Evolutionary conservation across 2,888 invertebrate genomes (phyloP).

Genomic region (Cecidostiba fungosa): DNA sequence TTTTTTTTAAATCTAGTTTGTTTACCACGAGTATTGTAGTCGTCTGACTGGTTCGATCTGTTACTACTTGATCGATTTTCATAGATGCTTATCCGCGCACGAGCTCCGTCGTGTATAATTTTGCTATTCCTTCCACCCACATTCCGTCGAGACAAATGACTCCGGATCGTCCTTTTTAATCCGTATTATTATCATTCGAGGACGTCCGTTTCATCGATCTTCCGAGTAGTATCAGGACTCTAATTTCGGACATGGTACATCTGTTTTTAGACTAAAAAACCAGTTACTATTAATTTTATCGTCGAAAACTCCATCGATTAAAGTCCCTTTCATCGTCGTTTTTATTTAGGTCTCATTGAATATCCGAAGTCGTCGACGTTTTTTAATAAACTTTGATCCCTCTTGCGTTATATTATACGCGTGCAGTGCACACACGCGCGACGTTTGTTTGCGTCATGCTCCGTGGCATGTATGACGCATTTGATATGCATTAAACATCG

Average conservation of each 20-base stretch:
- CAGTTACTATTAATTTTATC: too few relatives aligned
- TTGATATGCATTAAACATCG: constrained; percentile 22
- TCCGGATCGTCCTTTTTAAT: neutral
- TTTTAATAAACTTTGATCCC: neutral
- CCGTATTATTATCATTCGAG: neutral
- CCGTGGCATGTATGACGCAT: neutral
- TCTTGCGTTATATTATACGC: neutral
- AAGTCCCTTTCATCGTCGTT: neutral
- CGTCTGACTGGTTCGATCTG: constrained; percentile 28
- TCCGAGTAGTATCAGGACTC: too few relatives aligned
- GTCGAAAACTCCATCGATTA: neutral
- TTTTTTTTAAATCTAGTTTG: neutral
- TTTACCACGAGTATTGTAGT: neutral
- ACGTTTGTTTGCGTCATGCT: constrained; percentile 3
- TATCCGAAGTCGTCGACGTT: neutral
- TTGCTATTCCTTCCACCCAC: neutral
- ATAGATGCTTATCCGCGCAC: neutral
- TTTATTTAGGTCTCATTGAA: neutral
- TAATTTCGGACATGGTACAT: too few relatives aligned
- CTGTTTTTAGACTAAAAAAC: too few relatives aligned
- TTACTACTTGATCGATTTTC: constrained; percentile 34
- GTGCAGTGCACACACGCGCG: neutral
- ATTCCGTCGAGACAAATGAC: neutral
- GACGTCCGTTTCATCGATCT: too few relatives aligned
- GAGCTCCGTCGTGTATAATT: neutral